Conservation (phyloP, 2,797 vertebrate species). For the Helostoma temminkii region DNA sequence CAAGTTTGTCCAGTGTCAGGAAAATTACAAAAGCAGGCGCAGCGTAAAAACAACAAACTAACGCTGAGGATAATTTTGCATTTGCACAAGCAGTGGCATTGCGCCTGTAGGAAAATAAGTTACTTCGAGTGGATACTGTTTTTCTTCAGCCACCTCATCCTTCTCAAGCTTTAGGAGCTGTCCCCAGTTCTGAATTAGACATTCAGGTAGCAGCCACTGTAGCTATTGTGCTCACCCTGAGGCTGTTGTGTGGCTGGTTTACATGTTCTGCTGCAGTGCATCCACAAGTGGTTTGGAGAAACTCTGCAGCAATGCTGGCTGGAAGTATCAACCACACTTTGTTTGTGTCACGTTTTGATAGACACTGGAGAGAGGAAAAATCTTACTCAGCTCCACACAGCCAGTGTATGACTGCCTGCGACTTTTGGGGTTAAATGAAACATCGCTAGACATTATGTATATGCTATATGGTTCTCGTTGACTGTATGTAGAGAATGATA, state of each 20-base stretch:
- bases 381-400: slow-evolving; percentile 2
- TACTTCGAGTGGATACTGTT: not conserved
- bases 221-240: slow-evolving; percentile 25
- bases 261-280: slow-evolving; percentile 33
- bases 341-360: slow-evolving; percentile 7
- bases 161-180: slow-evolving; percentile 31
- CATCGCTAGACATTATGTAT: not conserved
- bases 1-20: no score
- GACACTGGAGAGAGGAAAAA: not conserved
- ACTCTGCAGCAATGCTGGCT: slow-evolving; percentile 10
- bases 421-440: not conserved
- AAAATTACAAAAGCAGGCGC: no score
- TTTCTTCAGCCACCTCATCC: not conserved
- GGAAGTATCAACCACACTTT: slow-evolving; percentile 13
- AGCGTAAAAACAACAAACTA: no score
- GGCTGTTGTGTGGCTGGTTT: slow-evolving; percentile 42
- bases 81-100: no score
- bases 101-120: no score
- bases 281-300: slow-evolving; percentile 46
- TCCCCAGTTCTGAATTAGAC: slow-evolving; percentile 56
- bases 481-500: not conserved
- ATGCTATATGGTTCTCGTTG: not conserved
- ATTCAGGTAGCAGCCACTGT: slow-evolving; percentile 43
- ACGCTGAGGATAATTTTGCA: no score
- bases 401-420: not conserved